Evolutionary conservation across 2,888 invertebrate genomes (phyloP).

Genomic region (Sarcophaga rosellei): DNA sequence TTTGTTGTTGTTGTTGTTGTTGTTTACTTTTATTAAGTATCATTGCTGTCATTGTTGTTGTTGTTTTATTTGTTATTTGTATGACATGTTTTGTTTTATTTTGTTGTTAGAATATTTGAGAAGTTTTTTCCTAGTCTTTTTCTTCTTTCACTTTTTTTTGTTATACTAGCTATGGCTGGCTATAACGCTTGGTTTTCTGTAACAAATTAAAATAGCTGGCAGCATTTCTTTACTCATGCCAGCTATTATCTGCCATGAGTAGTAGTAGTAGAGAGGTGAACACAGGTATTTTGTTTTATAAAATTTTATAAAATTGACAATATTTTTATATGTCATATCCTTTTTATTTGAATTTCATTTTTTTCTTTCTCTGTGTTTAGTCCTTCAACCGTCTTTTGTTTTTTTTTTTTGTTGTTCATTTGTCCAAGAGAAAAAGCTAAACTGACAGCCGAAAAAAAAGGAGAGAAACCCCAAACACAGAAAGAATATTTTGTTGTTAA

Average conservation of each 20-base stretch:
- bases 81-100: conserved; percentile 73
- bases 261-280: neutral
- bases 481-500: neutral
- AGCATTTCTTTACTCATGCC: conserved; percentile 34
- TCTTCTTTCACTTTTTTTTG: conserved; percentile 8
- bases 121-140: neutral
- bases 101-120: conserved; percentile 63
- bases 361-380: neutral
- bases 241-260: neutral
- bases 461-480: no score
- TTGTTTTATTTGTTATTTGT: conserved; percentile 70
- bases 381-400: conserved; percentile 33
- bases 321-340: conserved; percentile 24
- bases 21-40: conserved; percentile 65
- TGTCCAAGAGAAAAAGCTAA: conserved; percentile 48
- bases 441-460: neutral
- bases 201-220: conserved; percentile 67
- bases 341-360: neutral
- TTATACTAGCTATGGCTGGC: neutral
- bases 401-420: neutral
- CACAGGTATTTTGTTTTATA: neutral
- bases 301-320: conserved; percentile 35
- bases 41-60: conserved; percentile 54
- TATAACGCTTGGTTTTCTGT: conserved; percentile 36
- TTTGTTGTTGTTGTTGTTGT: conserved; percentile 39